phyloP scores from a whole-genome alignment of 1,140 invertebrate genomes.

The Physella acuta region DNA sequence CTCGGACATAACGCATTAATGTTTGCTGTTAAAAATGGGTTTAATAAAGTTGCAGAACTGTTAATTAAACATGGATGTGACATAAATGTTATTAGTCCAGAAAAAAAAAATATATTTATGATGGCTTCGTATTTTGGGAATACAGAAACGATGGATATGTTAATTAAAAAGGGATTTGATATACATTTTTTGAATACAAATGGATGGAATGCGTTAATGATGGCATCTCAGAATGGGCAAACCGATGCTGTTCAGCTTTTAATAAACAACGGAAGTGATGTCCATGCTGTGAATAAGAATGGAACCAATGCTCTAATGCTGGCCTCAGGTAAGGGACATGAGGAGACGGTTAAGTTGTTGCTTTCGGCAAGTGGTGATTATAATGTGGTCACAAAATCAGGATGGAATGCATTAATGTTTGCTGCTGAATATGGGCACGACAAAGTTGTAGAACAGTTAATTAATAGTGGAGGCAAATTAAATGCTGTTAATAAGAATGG shows the following conservation, averaged over 20 bases:
- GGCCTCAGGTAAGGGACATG: not conserved
- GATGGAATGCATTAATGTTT: conserved; percentile 28
- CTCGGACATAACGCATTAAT: too few species aligned
- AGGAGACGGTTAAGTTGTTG: not conserved
- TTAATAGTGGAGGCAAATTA: conserved; percentile 18
- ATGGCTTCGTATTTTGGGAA: too few species aligned
- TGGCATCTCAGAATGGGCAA: not conserved
- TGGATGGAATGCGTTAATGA: conserved; percentile 3
- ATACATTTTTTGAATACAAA: conserved; percentile 2
- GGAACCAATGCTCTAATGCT: not conserved
- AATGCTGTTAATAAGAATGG: too few species aligned
- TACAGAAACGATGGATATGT: too few species aligned
- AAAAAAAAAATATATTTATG: too few species aligned
- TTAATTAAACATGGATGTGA: too few species aligned
- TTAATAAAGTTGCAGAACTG: too few species aligned
- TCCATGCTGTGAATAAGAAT: not conserved
- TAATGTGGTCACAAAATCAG: conserved; percentile 21
- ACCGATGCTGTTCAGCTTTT: not conserved
- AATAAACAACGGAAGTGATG: not conserved
- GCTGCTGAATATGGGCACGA: conserved; percentile 28
- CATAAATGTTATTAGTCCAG: too few species aligned
- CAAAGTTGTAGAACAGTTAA: conserved; percentile 17
- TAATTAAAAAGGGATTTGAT: too few species aligned
- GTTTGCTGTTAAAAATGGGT: too few species aligned
- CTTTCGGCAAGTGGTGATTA: conserved; percentile 4